Evolutionary conservation across 2,797 vertebrate species (phyloP).

Genomic region (Aplochiton taeniatus): DNA sequence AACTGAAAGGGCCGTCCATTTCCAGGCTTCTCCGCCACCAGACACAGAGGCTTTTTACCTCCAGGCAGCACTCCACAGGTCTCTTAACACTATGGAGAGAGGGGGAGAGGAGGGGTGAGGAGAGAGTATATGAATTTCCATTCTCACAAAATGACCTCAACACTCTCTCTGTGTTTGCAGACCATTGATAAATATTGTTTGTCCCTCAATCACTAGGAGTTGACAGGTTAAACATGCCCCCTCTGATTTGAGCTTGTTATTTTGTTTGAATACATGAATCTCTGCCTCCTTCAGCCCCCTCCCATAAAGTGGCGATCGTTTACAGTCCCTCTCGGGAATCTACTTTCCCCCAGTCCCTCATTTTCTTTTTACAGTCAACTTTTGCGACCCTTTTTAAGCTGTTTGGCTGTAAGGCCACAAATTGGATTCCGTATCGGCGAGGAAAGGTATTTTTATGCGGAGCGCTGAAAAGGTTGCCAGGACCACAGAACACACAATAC

Average conservation of each 20-base stretch:
- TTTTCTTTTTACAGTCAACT: constrained; percentile 45
- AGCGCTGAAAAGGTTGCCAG: constrained; percentile 29
- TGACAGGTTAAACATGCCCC: constrained; percentile 22
- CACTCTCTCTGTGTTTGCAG: constrained; percentile 42
- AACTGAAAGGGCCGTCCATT: constrained; percentile 48
- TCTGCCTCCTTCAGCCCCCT: constrained; percentile 30
- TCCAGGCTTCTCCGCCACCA: constrained; percentile 59
- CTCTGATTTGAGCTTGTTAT: constrained; percentile 50
- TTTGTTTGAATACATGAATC: constrained; percentile 50
- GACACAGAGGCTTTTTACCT: constrained; percentile 62
- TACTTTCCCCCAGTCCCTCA: constrained; percentile 51
- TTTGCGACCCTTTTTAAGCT: constrained; percentile 52
- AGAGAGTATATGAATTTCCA: constrained; percentile 57
- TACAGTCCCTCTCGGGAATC: constrained; percentile 31
- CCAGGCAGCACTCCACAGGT: constrained; percentile 51
- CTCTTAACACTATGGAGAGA: constrained; percentile 34
- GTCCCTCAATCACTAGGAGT: constrained; percentile 42
- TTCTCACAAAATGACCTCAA: constrained; percentile 58
- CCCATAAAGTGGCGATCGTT: constrained; percentile 54
- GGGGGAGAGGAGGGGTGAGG: constrained; percentile 9
- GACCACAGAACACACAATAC: too few relatives aligned
- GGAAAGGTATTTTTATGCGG: constrained; percentile 46
- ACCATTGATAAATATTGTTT: constrained; percentile 62
- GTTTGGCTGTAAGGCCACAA: constrained; percentile 32
- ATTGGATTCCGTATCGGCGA: constrained; percentile 44